Percentiles rank a stretch among this genome's conserved stretches.
Evolutionary conservation across 2,113 vertebrate genomes (phyloP).

Genomic region (Tenrec ecaudatus): DNA sequence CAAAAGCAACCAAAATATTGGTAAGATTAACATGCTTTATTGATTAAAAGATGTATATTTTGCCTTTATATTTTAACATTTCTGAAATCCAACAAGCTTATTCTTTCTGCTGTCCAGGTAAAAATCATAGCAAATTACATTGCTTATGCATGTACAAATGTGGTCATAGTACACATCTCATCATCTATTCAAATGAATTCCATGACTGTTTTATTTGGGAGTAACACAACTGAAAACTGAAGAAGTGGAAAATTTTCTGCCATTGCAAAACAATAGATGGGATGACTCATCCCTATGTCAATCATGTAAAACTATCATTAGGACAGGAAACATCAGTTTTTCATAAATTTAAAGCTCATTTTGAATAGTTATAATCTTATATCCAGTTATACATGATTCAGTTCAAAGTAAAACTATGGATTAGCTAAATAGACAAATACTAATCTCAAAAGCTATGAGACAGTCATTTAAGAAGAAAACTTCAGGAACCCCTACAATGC

Average conservation of each 20-base stretch:
- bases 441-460: not conserved
- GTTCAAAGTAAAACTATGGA: slow-evolving; percentile 20
- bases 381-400: not conserved
- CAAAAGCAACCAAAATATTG: not conserved
- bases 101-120: not conserved
- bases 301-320: not conserved
- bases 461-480: not conserved
- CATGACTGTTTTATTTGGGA: not conserved
- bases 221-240: not conserved
- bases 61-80: not conserved
- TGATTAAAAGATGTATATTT: not conserved
- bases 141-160: not conserved
- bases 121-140: slow-evolving; percentile 11
- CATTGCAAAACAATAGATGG: not conserved
- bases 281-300: not conserved
- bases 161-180: not conserved
- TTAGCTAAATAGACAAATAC: slow-evolving; percentile 29
- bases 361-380: slow-evolving; percentile 43
- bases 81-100: slow-evolving; percentile 14
- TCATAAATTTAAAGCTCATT: slow-evolving; percentile 40
- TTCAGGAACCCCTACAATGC: not conserved
- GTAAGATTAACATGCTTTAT: not conserved
- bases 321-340: not conserved
- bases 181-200: not conserved
- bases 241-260: not conserved